phyloP scores from a whole-genome alignment of 92 coral and sea anemone species.

The Micromussa lordhowensis region DNA sequence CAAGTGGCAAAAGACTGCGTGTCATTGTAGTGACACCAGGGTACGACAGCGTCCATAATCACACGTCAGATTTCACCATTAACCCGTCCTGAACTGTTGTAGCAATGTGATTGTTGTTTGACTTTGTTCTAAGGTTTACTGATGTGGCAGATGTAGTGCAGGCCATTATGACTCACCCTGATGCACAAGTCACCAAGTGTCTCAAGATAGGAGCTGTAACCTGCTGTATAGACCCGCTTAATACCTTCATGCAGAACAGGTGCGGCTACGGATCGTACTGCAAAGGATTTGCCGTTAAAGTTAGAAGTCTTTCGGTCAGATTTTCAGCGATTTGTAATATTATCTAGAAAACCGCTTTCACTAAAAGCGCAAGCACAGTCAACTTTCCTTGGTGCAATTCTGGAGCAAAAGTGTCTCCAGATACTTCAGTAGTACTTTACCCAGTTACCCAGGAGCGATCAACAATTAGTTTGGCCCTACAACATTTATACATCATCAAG shows the following conservation, averaged over 20 bases:
- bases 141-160: constrained; percentile 79
- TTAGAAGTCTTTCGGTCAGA: too few species aligned
- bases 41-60: constrained; percentile 28
- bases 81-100: too few species aligned
- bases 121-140: constrained; percentile 61
- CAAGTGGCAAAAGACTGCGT: constrained; percentile 71
- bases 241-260: constrained; percentile 86
- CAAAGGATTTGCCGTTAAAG: too few species aligned
- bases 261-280: not conserved
- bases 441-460: too few species aligned
- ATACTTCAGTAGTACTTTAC: too few species aligned
- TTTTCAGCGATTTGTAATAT: too few species aligned
- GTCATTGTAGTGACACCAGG: constrained; percentile 86
- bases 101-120: not conserved
- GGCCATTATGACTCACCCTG: constrained; percentile 77
- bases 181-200: constrained; percentile 64
- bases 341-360: too few species aligned
- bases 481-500: too few species aligned
- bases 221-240: constrained; percentile 86
- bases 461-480: too few species aligned
- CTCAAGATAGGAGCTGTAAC: constrained; percentile 86
- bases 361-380: not conserved
- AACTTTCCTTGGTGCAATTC: not conserved
- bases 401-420: not conserved
- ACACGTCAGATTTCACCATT: too few species aligned